Base-by-base conservation (phyloP, 1,140 invertebrate species). In the Drosophila virilis region DNA sequence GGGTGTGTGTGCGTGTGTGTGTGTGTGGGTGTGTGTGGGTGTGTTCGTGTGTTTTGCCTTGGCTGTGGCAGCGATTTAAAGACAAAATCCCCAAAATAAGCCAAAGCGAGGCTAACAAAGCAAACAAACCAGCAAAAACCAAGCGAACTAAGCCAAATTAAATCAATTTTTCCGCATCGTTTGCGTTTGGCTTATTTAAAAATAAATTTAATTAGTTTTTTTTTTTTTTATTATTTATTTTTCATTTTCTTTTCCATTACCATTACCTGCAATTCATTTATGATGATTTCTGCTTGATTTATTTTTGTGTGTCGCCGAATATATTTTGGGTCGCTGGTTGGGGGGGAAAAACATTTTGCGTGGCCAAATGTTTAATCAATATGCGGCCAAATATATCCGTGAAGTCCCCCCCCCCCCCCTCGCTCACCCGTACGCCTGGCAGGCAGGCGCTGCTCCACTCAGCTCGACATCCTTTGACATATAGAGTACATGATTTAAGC, bases 331-430 rank as follows among this genome's bases (percentile, higher is more conserved):
- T 64, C 61, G 28, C 67, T 58, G 17, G 17, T 76, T 22, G 38
- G 8, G 38, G n/a, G 37, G 38, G 13, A 15, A 59, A 45, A 17
- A 43, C 51, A 74, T 86, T 86, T 79, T 86, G 77, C 83, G 83
- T 86, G 76, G 69, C 76, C 66, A 86, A 88, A 88, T 88, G 83
- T 88, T 88, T 88, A 88, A 88, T 88, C 83, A 88, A 88, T 88
- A 83, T 88, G 72, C 79, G 78, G 83, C 72, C 79, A 82, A 70
- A 67, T 75, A 75, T 75, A 75, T 71, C 59, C 57, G 54, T 46
- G 42, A 54, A 46, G 48, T 13, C 32, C n/a, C 42, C n/a, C 8
- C 1, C 8, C 8, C 15, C 35, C 28, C 6, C 13, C 10, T 1
- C 43, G 6, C 12, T 7, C 10, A 1, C 15, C 8, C 9, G 45